A percentile compares a stretch with the other conserved stretches of the same genome.
Evolutionary conservation across 2,888 invertebrate genomes (phyloP).

Genomic region (Hipparchia sbordonii): DNA sequence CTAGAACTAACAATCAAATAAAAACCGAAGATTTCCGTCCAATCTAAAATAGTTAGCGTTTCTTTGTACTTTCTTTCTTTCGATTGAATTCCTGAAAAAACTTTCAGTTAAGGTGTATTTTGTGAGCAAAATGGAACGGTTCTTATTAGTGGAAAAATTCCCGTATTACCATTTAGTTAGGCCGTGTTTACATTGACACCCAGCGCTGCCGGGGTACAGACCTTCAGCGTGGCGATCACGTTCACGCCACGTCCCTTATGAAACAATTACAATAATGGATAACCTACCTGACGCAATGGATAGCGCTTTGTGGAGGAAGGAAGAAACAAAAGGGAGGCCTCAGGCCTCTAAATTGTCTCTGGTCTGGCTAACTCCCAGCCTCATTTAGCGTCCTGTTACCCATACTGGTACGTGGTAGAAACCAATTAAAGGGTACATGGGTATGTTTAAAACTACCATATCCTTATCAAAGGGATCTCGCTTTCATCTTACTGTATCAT

Average conservation of each 20-base stretch:
- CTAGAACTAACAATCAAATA: not conserved
- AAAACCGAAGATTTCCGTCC: not conserved
- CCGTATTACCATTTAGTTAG: not conserved
- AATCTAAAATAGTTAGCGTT: constrained; percentile 2
- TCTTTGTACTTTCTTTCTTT: not conserved
- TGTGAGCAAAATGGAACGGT: not conserved
- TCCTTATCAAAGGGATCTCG: too few species aligned
- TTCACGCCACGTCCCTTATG: not conserved
- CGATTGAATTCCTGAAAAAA: constrained; percentile 5
- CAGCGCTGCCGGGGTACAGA: not conserved
- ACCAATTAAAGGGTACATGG: too few species aligned
- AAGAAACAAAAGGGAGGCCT: too few species aligned
- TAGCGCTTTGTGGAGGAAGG: too few species aligned
- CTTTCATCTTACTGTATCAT: too few species aligned
- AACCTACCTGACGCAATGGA: too few species aligned
- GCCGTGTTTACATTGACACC: not conserved
- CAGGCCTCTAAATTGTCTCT: too few species aligned
- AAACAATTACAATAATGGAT: too few species aligned
- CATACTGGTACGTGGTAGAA: too few species aligned
- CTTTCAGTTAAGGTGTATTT: not conserved
- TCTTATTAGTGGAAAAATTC: not conserved
- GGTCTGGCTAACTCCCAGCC: too few species aligned
- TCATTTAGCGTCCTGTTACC: too few species aligned
- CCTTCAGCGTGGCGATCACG: not conserved
- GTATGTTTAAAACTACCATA: too few species aligned